Percentiles rank a stretch among this genome's conserved stretches.
These are phyloP conservation scores for Eubasilissa regina DNA, from an alignment of 1,140 invertebrate species.

Conservation along the genomic window DNA sequence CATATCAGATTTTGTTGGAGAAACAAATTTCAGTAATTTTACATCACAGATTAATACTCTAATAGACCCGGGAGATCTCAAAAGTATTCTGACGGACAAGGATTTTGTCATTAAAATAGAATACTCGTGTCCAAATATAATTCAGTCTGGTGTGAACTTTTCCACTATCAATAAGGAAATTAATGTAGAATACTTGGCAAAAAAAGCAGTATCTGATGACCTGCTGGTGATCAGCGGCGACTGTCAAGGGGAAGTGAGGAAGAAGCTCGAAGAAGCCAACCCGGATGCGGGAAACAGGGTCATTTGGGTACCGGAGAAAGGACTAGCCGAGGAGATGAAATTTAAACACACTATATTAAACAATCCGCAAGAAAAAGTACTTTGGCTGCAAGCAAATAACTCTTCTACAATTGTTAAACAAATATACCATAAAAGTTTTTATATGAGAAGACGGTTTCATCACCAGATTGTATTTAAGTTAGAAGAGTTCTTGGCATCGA, in stretches of 20 bases:
- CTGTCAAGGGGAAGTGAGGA: not conserved
- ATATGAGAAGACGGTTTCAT: not conserved
- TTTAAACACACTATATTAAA: not conserved
- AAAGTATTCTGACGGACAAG: not conserved
- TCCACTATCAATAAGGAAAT: not conserved
- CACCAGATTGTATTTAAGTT: not conserved
- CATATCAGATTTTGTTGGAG: not conserved
- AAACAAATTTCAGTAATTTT: too few species aligned
- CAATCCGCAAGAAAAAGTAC: not conserved
- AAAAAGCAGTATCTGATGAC: not conserved
- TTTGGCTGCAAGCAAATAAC: not conserved
- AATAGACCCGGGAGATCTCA: not conserved
- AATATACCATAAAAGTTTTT: slow-evolving; percentile 6
- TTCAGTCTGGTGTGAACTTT: not conserved
- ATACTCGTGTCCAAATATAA: not conserved
- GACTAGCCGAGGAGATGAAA: not conserved
- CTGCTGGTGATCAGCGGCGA: not conserved
- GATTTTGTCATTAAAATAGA: not conserved
- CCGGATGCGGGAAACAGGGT: not conserved
- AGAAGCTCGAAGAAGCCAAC: not conserved
- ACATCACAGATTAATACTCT: too few species aligned
- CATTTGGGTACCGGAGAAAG: too few species aligned
- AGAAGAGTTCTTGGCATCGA: too few species aligned
- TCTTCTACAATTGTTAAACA: not conserved
- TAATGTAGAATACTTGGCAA: not conserved